Percentiles rank a stretch among this genome's conserved stretches.
Conservation (phyloP, 2,888 invertebrate species). For the Teleogryllus oceanicus region DNA sequence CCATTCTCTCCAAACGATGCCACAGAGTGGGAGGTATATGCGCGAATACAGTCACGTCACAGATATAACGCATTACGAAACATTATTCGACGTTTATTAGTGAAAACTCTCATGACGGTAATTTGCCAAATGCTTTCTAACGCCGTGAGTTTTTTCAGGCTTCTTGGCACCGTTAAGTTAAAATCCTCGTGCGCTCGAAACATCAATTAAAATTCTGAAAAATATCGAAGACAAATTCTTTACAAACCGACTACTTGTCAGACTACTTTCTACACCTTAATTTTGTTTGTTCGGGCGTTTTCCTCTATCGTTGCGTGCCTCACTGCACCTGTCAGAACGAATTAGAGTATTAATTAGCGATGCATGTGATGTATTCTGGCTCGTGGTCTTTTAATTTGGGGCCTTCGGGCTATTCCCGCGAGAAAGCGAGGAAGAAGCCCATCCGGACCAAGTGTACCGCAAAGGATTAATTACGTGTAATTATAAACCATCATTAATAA, state of each 20-base stretch:
- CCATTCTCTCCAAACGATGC: too few species aligned
- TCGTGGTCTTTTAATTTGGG: constrained; percentile 18
- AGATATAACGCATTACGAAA: too few species aligned
- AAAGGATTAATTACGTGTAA: neutral
- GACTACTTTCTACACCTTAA: neutral
- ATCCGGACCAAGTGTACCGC: neutral
- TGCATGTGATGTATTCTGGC: neutral
- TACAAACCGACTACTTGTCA: neutral
- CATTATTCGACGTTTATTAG: too few species aligned
- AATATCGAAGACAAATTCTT: constrained; percentile 18
- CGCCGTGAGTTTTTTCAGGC: too few species aligned
- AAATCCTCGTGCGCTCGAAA: too few species aligned
- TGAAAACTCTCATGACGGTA: too few species aligned
- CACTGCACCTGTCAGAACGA: neutral
- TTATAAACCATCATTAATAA: neutral
- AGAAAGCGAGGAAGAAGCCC: neutral
- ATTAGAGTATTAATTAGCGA: constrained; percentile 10
- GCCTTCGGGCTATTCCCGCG: neutral
- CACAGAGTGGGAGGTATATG: too few species aligned
- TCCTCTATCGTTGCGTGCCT: neutral
- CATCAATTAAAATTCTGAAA: neutral
- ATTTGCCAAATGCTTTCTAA: too few species aligned
- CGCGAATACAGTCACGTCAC: too few species aligned
- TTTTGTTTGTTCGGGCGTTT: constrained; percentile 6
- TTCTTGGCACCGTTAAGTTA: too few species aligned